Conservation (phyloP, 2,797 vertebrate genomes). For the Scleropages formosus region DNA sequence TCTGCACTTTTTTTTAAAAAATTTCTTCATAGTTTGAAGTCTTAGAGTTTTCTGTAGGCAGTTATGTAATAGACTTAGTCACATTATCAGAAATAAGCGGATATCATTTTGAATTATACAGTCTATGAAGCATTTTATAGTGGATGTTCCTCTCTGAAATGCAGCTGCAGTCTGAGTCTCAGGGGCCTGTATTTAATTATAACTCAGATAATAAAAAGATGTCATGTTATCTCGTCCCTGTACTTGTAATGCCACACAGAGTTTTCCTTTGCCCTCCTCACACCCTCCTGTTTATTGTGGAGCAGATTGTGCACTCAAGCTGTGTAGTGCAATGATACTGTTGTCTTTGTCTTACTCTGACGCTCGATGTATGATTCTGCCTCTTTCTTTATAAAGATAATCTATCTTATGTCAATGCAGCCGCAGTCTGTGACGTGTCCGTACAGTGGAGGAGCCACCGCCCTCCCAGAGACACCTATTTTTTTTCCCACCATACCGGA, state of each 20-base stretch:
- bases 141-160: slow-evolving; percentile 16
- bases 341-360: slow-evolving; percentile 47
- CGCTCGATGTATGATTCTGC: slow-evolving; percentile 32
- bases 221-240: too few species aligned
- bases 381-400: slow-evolving; percentile 76
- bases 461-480: slow-evolving; percentile 82
- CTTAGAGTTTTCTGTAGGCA: too few species aligned
- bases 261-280: background rate
- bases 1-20: too few species aligned
- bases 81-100: too few species aligned
- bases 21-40: too few species aligned
- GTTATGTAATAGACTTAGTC: background rate
- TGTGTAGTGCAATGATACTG: slow-evolving; percentile 40
- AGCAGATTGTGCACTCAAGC: slow-evolving; percentile 18
- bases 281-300: background rate
- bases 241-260: too few species aligned
- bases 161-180: slow-evolving; percentile 38
- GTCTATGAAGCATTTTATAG: background rate
- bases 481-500: slow-evolving; percentile 91
- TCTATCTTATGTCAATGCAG: slow-evolving; percentile 94
- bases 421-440: slow-evolving; percentile 85
- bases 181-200: slow-evolving; percentile 53
- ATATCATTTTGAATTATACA: too few species aligned
- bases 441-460: slow-evolving; percentile 79
- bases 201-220: too few species aligned